Percentiles rank a stretch among this genome's conserved stretches.
phyloP scores from a whole-genome alignment of 2,888 invertebrate species.

The Clepsis dumicolana region DNA sequence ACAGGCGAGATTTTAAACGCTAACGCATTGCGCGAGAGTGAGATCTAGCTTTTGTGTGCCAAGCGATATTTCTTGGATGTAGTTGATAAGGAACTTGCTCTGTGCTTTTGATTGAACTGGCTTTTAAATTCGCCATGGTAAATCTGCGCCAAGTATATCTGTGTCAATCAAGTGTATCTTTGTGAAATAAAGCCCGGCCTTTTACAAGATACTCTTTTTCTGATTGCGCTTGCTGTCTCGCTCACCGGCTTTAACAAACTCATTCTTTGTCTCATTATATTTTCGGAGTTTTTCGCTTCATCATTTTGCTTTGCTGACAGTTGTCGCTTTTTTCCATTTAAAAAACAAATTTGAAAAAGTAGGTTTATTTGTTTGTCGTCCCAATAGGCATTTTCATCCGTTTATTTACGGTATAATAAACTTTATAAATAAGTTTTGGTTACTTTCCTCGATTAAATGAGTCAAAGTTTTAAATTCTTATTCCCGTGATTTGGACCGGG shows the following conservation, averaged over 20 bases:
- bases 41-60: not conserved
- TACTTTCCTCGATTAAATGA: constrained; percentile 39
- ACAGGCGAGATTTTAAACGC: not conserved
- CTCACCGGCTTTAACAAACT: too few relatives aligned
- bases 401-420: constrained; percentile 13
- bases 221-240: not conserved
- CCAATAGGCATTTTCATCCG: constrained; percentile 2
- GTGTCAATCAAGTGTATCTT: too few relatives aligned
- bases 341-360: constrained; percentile 7
- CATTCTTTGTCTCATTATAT: not conserved
- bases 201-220: not conserved
- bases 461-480: constrained; percentile 49
- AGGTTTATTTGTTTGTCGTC: constrained; percentile 27
- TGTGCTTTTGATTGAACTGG: not conserved
- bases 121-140: not conserved
- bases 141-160: not conserved
- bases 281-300: not conserved
- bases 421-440: constrained; percentile 36
- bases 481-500: constrained; percentile 53
- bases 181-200: too few relatives aligned
- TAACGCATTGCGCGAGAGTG: not conserved
- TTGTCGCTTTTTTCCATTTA: not conserved
- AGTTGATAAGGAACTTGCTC: not conserved
- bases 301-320: not conserved
- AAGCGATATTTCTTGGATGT: not conserved